Percentiles rank a stretch among this genome's conserved stretches.
Conservation (phyloP, 2,797 vertebrate species). For the Syndactyla subalaris region DNA sequence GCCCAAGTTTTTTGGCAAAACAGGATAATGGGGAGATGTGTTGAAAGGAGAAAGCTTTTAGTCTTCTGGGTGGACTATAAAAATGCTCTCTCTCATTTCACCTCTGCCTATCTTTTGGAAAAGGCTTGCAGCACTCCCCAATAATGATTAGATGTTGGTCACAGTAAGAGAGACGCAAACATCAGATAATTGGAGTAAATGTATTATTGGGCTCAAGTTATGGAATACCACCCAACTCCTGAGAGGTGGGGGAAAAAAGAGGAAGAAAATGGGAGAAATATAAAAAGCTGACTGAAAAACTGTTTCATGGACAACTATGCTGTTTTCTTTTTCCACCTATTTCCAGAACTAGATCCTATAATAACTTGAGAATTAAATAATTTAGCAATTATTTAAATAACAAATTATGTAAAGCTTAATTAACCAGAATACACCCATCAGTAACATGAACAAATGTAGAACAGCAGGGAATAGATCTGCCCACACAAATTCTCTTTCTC, state of each 20-base stretch:
- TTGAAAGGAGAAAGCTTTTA: background rate
- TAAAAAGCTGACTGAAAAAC: background rate
- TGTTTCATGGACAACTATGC: background rate
- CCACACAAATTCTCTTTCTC: slow-evolving; percentile 6
- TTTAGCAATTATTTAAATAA: slow-evolving; percentile 42
- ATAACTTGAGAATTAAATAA: slow-evolving; percentile 7
- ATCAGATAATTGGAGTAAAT: background rate
- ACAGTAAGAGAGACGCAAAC: background rate
- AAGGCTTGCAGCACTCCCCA: background rate
- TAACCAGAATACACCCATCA: background rate
- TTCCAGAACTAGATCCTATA: background rate
- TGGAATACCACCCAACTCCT: background rate
- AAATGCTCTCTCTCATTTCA: background rate
- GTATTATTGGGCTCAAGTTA: background rate
- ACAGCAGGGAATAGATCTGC: slow-evolving; percentile 17
- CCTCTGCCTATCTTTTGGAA: background rate
- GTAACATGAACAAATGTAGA: background rate
- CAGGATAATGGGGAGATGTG: background rate
- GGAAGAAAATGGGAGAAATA: background rate
- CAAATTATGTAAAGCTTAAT: slow-evolving; percentile 25
- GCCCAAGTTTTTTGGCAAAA: background rate
- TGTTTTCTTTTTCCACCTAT: background rate
- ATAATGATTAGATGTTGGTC: background rate
- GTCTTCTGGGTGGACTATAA: background rate
- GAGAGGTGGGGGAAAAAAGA: background rate